Evolutionary conservation across 2,797 vertebrate genomes (phyloP).

Genomic region (Gobio occitaniae): DNA sequence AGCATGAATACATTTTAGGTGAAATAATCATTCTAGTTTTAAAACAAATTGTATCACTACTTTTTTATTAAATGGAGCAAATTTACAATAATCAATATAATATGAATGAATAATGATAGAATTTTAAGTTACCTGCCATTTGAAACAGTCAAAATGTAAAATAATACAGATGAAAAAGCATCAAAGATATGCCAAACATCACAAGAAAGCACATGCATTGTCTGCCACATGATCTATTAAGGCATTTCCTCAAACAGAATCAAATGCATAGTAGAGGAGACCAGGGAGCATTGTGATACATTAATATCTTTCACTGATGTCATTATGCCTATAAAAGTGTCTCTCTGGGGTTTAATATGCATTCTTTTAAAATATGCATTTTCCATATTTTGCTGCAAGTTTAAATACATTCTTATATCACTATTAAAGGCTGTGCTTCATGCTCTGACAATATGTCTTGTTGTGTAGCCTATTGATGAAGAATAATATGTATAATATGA

Average conservation of each 20-base stretch:
- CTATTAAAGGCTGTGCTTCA: not conserved
- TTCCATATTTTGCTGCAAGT: not conserved
- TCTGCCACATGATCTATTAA: not conserved
- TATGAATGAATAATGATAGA: no score
- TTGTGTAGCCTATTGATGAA: no score
- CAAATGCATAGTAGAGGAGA: not conserved
- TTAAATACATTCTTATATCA: not conserved
- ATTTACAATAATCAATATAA: no score
- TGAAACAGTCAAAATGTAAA: not conserved
- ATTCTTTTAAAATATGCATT: not conserved
- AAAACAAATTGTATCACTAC: not conserved
- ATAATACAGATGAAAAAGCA: not conserved
- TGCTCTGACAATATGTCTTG: not conserved
- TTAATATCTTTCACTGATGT: constrained; percentile 3
- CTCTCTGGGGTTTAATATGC: not conserved
- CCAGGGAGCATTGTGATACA: not conserved
- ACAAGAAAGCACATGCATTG: not conserved
- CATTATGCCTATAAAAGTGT: not conserved
- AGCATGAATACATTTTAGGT: not conserved
- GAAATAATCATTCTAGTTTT: not conserved
- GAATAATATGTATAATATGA: not conserved
- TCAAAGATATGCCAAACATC: not conserved
- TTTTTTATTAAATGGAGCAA: not conserved
- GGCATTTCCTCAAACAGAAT: not conserved
- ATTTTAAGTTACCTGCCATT: not conserved